Evolutionary conservation across 2,113 vertebrate genomes (phyloP), one percentile per base, ranked within the genome.

Genomic region (Corythornis vintsioides): DNA sequence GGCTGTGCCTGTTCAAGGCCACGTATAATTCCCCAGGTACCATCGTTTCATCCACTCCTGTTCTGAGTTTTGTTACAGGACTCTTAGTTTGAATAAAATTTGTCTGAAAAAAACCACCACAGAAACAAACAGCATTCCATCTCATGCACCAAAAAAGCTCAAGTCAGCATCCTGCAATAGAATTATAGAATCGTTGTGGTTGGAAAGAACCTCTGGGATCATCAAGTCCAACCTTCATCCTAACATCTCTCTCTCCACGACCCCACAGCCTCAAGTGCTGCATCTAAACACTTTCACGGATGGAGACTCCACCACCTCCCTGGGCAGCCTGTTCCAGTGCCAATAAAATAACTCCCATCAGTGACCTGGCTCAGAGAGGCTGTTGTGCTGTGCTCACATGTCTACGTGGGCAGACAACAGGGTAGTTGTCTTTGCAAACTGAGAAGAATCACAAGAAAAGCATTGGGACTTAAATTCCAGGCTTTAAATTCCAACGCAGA

Each of bases 321-420:
- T 38, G 38, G 38, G 38, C 38, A 38, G 38, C 38, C 38, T 38
- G 38, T 38, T 38, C 38, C 38, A 38, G 38, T 10, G 38, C 38
- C 38, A 76, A 61, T 19, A 17, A 76, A 90, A 14, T 8, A 1
- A 43, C 61, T 56, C 9, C 67, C 26, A 18, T 55, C 50, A 56
- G 4, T 13, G 66, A 5, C 11, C 45, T 6, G 1, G 5, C 48
- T 89, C 28, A 16, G 66, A 72, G 40, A 38, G 20, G 55, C 20
- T 69, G 53, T 38, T 69, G 42, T 20, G 4, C n/a, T 55, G 3
- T 21, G 74, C 25, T 38, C 43, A 33, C 1, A 1, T 38, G 4
- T 0, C 0, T 19, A 13, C 15, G 12, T 24, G 66, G 28, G 20
- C 22, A 17, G 38, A 47, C 18, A 40, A 28, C 8, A 35, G n/a